phyloP scores from a whole-genome alignment of 1,140 invertebrate genomes.

The Bacillus rossius region DNA sequence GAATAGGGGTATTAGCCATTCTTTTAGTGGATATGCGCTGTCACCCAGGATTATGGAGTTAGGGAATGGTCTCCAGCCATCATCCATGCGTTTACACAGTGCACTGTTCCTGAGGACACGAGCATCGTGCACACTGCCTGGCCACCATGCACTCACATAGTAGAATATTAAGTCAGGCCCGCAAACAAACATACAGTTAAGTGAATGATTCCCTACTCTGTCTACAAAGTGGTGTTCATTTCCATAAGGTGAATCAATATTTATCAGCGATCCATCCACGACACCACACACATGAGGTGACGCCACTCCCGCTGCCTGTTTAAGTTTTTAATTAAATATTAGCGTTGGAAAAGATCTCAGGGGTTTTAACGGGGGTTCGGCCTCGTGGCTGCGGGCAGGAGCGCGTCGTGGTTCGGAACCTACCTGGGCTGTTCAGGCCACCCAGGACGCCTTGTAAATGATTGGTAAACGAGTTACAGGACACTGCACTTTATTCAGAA shows the following conservation, averaged over 20 bases:
- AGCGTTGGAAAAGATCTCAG: too few relatives aligned
- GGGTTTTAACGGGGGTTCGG: too few relatives aligned
- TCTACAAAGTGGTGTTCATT: not conserved
- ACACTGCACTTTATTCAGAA: too few relatives aligned
- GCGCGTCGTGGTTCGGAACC: too few relatives aligned
- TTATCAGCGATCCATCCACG: not conserved
- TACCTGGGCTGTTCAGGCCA: too few relatives aligned
- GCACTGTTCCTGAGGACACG: conserved; percentile 6
- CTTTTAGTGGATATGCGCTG: conserved; percentile 18
- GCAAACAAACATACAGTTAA: conserved; percentile 15
- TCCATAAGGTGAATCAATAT: not conserved
- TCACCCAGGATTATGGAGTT: conserved; percentile 18
- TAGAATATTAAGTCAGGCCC: conserved; percentile 2
- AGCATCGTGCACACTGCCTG: conserved; percentile 14
- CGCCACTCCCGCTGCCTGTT: too few relatives aligned
- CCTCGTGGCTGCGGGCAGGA: too few relatives aligned
- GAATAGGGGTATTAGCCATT: conserved; percentile 19
- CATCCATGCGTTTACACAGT: not conserved
- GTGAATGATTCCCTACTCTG: not conserved
- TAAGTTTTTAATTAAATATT: too few relatives aligned
- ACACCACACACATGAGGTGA: not conserved
- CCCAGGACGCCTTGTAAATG: too few relatives aligned
- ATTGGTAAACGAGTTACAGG: too few relatives aligned
- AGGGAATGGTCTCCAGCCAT: conserved; percentile 18
- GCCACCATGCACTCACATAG: conserved; percentile 13